Evolutionary conservation across 2,113 vertebrate genomes (phyloP).

Genomic region (Myrmecobius fasciatus): DNA sequence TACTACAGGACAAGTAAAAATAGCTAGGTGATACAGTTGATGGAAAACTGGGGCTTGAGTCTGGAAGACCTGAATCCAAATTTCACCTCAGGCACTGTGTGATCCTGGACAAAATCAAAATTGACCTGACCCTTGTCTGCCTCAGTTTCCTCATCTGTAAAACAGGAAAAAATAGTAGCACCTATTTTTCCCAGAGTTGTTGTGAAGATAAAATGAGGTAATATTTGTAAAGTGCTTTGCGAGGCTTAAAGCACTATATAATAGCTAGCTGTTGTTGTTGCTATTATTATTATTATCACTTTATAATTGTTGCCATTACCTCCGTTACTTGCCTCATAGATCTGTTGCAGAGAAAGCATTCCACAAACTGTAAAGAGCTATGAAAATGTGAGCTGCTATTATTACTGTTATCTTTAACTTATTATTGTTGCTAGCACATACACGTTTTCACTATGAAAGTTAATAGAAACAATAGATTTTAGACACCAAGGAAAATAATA

Average conservation of each 20-base stretch:
- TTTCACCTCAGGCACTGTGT: too few relatives aligned
- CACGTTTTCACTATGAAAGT: neutral
- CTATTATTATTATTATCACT: neutral
- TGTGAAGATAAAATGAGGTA: neutral
- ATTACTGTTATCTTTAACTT: neutral
- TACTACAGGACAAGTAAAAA: neutral
- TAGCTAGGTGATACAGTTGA: neutral
- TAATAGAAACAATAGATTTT: neutral
- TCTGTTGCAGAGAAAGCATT: neutral
- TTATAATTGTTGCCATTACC: neutral
- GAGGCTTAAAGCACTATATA: neutral
- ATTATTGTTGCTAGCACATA: neutral
- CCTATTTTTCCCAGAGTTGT: neutral
- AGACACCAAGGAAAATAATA: neutral
- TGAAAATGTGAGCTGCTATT: neutral
- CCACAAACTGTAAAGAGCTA: neutral
- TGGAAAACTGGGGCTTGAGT: neutral
- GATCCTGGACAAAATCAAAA: too few relatives aligned
- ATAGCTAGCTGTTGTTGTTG: neutral
- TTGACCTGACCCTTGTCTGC: neutral
- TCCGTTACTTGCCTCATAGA: neutral
- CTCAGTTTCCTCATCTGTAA: neutral
- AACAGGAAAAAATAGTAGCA: neutral
- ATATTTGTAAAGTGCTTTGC: neutral
- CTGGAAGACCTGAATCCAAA: neutral